Percentiles rank a stretch among this genome's conserved stretches.
Evolutionary conservation across 2,888 invertebrate species (phyloP).

Genomic region (Caenorhabditis becei): DNA sequence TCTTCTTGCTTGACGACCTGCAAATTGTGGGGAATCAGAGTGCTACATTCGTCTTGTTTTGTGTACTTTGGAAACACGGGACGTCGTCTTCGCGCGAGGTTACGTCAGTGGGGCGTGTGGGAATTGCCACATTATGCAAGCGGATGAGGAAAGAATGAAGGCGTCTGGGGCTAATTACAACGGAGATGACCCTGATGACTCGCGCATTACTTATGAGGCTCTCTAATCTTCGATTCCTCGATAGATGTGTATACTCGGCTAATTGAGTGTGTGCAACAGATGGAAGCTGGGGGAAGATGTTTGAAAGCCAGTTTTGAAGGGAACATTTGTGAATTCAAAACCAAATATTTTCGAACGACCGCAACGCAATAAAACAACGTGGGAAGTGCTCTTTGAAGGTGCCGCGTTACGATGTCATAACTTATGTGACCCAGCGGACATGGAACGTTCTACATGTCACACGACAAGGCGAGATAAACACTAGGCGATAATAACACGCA

Average conservation of each 20-base stretch:
- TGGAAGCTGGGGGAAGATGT: slow-evolving; percentile 1
- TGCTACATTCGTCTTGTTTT: slow-evolving; percentile 4
- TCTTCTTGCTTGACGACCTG: slow-evolving; percentile 41
- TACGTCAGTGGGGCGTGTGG: slow-evolving; percentile 10
- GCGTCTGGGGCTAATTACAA: neutral
- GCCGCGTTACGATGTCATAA: neutral
- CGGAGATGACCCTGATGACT: slow-evolving; percentile 18
- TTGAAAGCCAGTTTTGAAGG: neutral
- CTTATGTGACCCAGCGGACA: neutral
- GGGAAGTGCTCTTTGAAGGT: neutral
- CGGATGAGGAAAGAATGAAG: neutral
- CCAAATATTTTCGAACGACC: neutral
- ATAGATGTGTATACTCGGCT: slow-evolving; percentile 11
- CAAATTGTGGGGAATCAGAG: slow-evolving; percentile 10
- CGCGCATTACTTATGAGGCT: neutral
- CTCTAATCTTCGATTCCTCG: slow-evolving; percentile 20
- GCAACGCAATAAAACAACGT: neutral
- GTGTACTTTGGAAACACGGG: slow-evolving; percentile 10
- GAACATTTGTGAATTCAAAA: no score
- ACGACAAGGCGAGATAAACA: no score
- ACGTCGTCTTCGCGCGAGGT: neutral
- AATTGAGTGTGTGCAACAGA: slow-evolving; percentile 37
- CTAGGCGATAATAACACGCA: no score
- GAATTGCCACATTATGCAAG: slow-evolving; percentile 8
- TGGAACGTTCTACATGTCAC: neutral